phyloP scores from a whole-genome alignment of 1,140 invertebrate species.

The Lamellibrachia luymesi region DNA sequence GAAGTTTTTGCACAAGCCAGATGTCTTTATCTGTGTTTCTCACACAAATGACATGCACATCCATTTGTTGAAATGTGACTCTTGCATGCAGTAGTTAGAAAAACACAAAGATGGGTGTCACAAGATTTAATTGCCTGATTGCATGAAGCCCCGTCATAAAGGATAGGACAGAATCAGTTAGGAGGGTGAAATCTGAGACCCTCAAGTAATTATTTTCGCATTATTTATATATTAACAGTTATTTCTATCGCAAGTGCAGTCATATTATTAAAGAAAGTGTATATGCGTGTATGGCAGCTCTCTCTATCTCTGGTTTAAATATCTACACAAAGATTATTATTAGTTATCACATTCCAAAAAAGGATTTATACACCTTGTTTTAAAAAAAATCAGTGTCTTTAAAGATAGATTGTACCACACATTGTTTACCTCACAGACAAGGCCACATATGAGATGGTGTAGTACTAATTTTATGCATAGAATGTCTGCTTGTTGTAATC shows the following conservation, averaged over 20 bases:
- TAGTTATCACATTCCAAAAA: neutral
- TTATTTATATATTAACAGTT: neutral
- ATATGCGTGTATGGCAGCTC: neutral
- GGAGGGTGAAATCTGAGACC: neutral
- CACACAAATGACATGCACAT: neutral
- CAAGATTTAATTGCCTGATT: neutral
- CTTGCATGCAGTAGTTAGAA: neutral
- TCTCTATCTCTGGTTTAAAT: neutral
- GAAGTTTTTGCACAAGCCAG: neutral
- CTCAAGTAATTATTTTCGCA: neutral
- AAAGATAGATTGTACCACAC: neutral
- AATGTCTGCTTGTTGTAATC: neutral
- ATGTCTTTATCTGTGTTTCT: neutral
- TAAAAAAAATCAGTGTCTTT: too few species aligned
- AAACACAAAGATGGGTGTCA: neutral
- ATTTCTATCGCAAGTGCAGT: neutral
- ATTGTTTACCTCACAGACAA: neutral
- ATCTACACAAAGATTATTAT: neutral
- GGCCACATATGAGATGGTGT: neutral
- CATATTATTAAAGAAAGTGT: neutral
- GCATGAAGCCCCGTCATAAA: neutral
- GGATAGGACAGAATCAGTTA: neutral
- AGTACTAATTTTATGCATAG: neutral
- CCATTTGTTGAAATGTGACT: neutral
- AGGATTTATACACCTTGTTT: too few species aligned